Base-by-base conservation (phyloP, 2,888 invertebrate genomes). In the Masnerella sp. region DNA sequence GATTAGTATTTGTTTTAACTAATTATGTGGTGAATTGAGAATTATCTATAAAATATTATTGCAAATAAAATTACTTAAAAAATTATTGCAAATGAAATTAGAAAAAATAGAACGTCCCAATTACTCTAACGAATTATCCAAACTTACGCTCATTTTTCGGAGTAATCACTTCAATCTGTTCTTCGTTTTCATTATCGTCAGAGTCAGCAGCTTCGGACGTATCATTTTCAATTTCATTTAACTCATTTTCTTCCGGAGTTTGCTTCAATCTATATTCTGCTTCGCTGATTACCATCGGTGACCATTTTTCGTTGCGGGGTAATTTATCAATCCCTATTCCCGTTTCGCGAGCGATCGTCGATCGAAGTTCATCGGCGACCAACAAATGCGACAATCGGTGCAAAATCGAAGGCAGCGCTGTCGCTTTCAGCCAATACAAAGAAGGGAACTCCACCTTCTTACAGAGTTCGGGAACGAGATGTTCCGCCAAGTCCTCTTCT, bases 391-490 rank as follows among this genome's bases (percentile, higher is more conserved):
- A 84, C 0, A 92, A 88, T 84, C 98, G 91, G 83, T 96, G 95
- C 22, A 98, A 83, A 64, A 97, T 91, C 14, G 95, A 93, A 0
- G 99, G 98, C 62, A 99, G 83, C 56, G 94, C 90, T 1, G 92
- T 91, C 0, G 95, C 93, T 87, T 98, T 96, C 15, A 94, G 89
- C 95, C 97, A 98, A 69, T 97, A 89, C 8, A 93, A 88, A 12
- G 92, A 90, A 0, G 95, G 94, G 83, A 91, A 94, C 0, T 90
- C 89, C 74, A 92, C 92, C 81, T 90, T 91, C 18, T 92, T 90
- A 83, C 96, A 95, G 75, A 97, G 89, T 88, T 99, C 99, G 0
- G 98, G 97, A 8, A 98, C 91, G 40, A 98, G 90, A 64, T 93
- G 90, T 77, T 95, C 92, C 0, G 89, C 88, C 69, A 90, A 89